phyloP scores from a whole-genome alignment of 2,888 invertebrate genomes.

The Anthophora plumipes region DNA sequence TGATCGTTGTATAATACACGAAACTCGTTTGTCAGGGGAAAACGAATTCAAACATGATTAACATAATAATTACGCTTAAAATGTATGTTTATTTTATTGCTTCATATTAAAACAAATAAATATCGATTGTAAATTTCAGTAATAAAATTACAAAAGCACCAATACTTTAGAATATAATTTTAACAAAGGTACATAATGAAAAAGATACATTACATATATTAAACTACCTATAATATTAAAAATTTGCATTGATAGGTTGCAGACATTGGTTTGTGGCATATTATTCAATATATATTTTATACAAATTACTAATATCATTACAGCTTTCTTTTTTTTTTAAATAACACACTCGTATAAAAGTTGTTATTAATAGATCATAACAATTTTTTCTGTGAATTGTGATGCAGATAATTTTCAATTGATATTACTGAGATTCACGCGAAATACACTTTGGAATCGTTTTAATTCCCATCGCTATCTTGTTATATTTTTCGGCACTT shows the following conservation, averaged over 20 bases:
- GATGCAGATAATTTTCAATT: conserved; percentile 1
- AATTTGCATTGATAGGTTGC: conserved; percentile 84
- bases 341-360: conserved; percentile 34
- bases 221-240: conserved; percentile 79
- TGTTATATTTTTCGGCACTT: neutral
- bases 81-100: neutral
- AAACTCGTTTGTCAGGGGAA: too few species aligned
- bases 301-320: conserved; percentile 65
- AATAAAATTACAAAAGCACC: conserved; percentile 70
- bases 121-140: conserved; percentile 38
- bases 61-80: too few species aligned
- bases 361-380: conserved; percentile 19
- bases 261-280: conserved; percentile 79
- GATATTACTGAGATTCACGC: neutral
- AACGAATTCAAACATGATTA: too few species aligned
- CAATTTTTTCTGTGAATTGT: neutral
- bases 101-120: conserved; percentile 14
- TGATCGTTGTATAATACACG: too few species aligned
- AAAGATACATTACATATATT: conserved; percentile 65
- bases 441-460: neutral
- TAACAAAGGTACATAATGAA: conserved; percentile 65
- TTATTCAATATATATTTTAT: conserved; percentile 69
- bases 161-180: conserved; percentile 68
- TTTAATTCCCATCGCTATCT: neutral
- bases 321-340: conserved; percentile 48